Base-by-base conservation (phyloP, 2,797 vertebrate species). In the Sebastes vulpes region DNA sequence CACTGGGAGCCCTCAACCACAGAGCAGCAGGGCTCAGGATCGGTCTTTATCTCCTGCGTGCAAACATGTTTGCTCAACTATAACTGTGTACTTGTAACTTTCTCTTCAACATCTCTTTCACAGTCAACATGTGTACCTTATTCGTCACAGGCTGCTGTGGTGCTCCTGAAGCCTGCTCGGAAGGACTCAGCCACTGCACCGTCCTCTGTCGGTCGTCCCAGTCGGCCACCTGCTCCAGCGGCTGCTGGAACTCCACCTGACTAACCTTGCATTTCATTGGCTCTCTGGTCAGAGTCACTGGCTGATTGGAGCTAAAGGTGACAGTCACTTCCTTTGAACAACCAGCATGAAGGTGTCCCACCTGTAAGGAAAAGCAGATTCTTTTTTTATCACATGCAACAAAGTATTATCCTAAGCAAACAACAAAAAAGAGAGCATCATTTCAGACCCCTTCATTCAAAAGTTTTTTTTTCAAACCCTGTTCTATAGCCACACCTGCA, bases 271-370 rank as follows among this genome's bases (percentile, higher is more conserved):
- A 99, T 72, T 75, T 97, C 52, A 97, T 32, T 2, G 54, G 60
- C 35, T 95, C 92, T 60, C 70, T 93, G 9, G 26, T 94, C 77
- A 98, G 91, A 65, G 56, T 84, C 42, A 93, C 70, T 0, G 96
- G 92, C 1, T 95, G 18, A 0, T 91, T 94, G 1, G 98, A 97
- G 63, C 82, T 94, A 81, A 99, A 92, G 61, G 95, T 97, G 61
- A 97, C 92, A 0, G 91, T 95, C 78, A 98, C 87, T 54, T 95
- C 93, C 89, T 99, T 99, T 46, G 97, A 89, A 66, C 97, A 98
- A 26, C 96, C 95, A 25, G 97, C 95, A 54, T 97, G 98, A 68
- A 99, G 96, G 77, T 99, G 98, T 52, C 98, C 98, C 4, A 95
- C 83, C 97, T 98, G 72, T 7, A 54, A 72, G 7, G 71, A 38